phyloP scores from a whole-genome alignment of 2,797 vertebrate genomes.

The Pangasius mekongensis region DNA sequence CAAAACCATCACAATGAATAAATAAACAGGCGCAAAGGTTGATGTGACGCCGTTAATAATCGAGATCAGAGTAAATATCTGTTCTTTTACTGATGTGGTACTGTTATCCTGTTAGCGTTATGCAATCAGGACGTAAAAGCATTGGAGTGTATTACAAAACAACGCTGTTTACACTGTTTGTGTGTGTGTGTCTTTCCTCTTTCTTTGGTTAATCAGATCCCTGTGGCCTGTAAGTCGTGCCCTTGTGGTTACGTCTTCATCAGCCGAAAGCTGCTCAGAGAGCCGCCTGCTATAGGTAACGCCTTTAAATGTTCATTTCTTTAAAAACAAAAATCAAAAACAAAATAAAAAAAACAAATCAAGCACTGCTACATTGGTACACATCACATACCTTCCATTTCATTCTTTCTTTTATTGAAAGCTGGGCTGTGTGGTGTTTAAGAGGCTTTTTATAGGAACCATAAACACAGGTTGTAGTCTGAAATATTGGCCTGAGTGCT shows the following conservation, averaged over 20 bases:
- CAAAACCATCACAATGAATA: conserved; percentile 2
- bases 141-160: conserved; percentile 1
- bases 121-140: neutral
- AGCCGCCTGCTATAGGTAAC: conserved; percentile 86
- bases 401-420: neutral
- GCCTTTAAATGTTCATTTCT: neutral
- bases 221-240: conserved; percentile 97
- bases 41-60: neutral
- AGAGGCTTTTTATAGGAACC: neutral
- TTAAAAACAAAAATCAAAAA: neutral
- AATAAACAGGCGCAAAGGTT: conserved; percentile 20
- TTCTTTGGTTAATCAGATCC: conserved; percentile 80
- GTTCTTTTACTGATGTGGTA: neutral
- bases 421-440: neutral
- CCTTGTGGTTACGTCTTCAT: conserved; percentile 97
- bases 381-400: neutral
- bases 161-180: neutral
- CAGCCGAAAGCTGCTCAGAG: conserved; percentile 92
- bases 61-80: neutral
- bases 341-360: neutral
- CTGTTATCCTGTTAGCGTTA: neutral
- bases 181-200: conserved; percentile 21
- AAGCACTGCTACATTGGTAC: neutral
- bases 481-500: too few relatives aligned
- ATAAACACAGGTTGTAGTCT: neutral